Base-by-base conservation (phyloP, 2,113 vertebrate genomes). In the Rhea americana region DNA sequence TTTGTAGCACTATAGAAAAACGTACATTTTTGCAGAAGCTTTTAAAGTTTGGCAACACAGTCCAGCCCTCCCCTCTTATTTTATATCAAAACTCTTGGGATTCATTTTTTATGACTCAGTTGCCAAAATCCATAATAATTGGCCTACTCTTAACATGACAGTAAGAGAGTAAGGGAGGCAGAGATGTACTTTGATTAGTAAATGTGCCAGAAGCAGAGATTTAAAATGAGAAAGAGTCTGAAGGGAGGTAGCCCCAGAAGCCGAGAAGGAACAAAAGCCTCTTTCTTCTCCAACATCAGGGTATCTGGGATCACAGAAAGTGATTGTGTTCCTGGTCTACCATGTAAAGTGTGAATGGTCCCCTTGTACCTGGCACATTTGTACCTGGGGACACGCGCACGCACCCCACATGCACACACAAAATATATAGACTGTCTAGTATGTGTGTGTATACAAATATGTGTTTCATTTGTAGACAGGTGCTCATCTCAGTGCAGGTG, bases 1-100 rank as follows among this genome's bases (percentile, higher is more conserved):
- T 91, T 94, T 88, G 83, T 53, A 84, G 79, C 62, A 32, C 79
- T 86, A 25, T 20, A 79, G 65, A 37, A 55, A 67, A 88, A 91
- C 73, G 55, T 47, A 53, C 25, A 65, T 66, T 85, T 87, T 73
- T 61, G 84, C 70, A 81, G 89, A 74, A 94, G 76, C 65, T 55
- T 88, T 30, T 32, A 68, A 87, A 75, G 3, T 91, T 91, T 95
- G 93, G 78, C 82, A 91, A 39, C 51, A 9, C 21, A 50, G 55
- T 79, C 25, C 48, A 77, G 30, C 70, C 37, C 32, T 86, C 4
- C 76, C 39, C 68, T 78, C 79, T 86, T 82, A 72, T 71, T 94
- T 47, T 82, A 32, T 63, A 80, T 59, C 41, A 76, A 81, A 93
- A 32, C 70, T 80, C 67, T 67, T 43, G 63, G 87, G 47, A 76